Evolutionary conservation across 2,888 invertebrate genomes (phyloP).

Genomic region (Drosophila greeni): DNA sequence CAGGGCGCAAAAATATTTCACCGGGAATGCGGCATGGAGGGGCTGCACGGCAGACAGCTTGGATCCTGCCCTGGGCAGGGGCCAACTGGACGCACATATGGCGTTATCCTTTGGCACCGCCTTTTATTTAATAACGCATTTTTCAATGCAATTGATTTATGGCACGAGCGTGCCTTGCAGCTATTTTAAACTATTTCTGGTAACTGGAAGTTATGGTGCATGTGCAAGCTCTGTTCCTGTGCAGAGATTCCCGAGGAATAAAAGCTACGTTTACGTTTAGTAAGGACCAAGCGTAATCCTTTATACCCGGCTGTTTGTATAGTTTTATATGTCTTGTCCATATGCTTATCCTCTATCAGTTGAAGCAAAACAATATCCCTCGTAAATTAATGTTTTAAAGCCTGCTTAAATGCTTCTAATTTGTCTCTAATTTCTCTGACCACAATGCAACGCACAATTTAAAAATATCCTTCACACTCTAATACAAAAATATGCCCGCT

Average conservation of each 20-base stretch:
- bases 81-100: slow-evolving; percentile 43
- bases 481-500: slow-evolving; percentile 41
- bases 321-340: too few species aligned
- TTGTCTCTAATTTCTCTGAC: slow-evolving; percentile 39
- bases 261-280: neutral
- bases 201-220: slow-evolving; percentile 1
- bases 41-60: slow-evolving; percentile 28
- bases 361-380: too few species aligned
- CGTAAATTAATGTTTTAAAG: neutral
- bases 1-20: slow-evolving; percentile 53
- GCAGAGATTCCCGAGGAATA: neutral
- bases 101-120: slow-evolving; percentile 21
- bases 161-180: slow-evolving; percentile 53
- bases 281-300: neutral
- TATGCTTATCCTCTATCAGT: too few species aligned
- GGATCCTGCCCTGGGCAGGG: slow-evolving; percentile 24
- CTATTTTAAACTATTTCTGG: slow-evolving; percentile 35
- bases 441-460: slow-evolving; percentile 53
- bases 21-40: slow-evolving; percentile 19
- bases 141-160: slow-evolving; percentile 71
- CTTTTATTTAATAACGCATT: slow-evolving; percentile 70
- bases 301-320: neutral
- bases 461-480: slow-evolving; percentile 59
- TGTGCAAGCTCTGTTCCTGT: neutral
- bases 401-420: neutral